Evolutionary conservation across 2,888 invertebrate species (phyloP).

Genomic region (Plebejus anna): DNA sequence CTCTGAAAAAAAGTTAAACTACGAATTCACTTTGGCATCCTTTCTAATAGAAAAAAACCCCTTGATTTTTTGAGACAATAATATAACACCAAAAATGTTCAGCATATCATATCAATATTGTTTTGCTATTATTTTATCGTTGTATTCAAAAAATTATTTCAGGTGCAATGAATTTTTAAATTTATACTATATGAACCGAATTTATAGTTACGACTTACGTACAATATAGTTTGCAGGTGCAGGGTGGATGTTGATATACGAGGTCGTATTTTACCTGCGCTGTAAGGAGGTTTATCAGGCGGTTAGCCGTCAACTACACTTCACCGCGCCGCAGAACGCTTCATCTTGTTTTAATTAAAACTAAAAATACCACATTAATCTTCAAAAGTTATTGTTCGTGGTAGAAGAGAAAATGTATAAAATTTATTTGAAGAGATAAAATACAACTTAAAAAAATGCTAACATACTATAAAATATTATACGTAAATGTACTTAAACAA

Average conservation of each 20-base stretch:
- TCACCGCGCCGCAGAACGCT: conserved; percentile 1
- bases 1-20: no score
- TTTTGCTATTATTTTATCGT: no score
- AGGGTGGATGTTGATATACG: not conserved
- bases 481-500: no score
- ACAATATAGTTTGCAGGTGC: not conserved
- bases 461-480: not conserved
- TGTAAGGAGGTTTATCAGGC: conserved; percentile 14
- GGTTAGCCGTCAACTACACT: conserved; percentile 20
- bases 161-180: no score
- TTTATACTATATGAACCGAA: not conserved
- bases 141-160: no score
- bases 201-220: not conserved
- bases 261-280: conserved; percentile 8
- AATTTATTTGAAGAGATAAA: not conserved
- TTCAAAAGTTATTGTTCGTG: not conserved
- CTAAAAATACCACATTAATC: conserved; percentile 14
- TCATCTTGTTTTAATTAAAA: conserved; percentile 19
- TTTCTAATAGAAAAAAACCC: no score
- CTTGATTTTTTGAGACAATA: no score
- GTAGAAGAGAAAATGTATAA: not conserved
- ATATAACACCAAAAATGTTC: no score
- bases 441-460: not conserved
- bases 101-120: no score
- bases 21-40: no score